Evolutionary conservation across 2,888 invertebrate genomes (phyloP).

Genomic region (Andrena praecox): DNA sequence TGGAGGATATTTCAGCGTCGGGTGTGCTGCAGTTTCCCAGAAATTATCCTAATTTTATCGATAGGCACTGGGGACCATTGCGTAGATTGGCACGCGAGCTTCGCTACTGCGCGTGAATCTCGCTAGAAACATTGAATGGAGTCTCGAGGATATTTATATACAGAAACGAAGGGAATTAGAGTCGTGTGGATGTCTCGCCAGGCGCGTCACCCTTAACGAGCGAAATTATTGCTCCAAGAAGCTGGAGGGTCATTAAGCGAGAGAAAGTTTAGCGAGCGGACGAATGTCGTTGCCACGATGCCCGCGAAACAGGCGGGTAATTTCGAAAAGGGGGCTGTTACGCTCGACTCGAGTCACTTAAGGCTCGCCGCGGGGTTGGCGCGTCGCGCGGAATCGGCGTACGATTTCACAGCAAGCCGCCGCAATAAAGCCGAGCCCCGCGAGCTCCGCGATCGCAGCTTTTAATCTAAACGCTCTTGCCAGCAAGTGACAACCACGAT

Average conservation of each 20-base stretch:
- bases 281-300: constrained; percentile 18
- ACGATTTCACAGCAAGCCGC: constrained; percentile 73
- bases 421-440: constrained; percentile 55
- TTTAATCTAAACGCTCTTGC: constrained; percentile 66
- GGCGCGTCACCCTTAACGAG: constrained; percentile 40
- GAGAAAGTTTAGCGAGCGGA: constrained; percentile 25
- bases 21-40: neutral
- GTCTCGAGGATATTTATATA: too few relatives aligned
- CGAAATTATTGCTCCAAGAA: constrained; percentile 40
- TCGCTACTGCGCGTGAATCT: neutral
- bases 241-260: constrained; percentile 29
- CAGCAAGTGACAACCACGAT: constrained; percentile 60
- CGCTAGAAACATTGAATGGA: neutral
- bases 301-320: constrained; percentile 46
- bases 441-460: constrained; percentile 52
- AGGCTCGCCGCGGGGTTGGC: constrained; percentile 65
- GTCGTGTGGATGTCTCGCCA: constrained; percentile 4
- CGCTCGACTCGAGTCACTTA: constrained; percentile 57
- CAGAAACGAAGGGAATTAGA: neutral
- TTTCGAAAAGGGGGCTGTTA: constrained; percentile 48
- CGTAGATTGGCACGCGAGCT: neutral
- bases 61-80: neutral
- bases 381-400: constrained; percentile 63
- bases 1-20: neutral
- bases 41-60: constrained; percentile 21